Conservation (phyloP, 2,888 invertebrate genomes). For the Agriopis leucophaearia region DNA sequence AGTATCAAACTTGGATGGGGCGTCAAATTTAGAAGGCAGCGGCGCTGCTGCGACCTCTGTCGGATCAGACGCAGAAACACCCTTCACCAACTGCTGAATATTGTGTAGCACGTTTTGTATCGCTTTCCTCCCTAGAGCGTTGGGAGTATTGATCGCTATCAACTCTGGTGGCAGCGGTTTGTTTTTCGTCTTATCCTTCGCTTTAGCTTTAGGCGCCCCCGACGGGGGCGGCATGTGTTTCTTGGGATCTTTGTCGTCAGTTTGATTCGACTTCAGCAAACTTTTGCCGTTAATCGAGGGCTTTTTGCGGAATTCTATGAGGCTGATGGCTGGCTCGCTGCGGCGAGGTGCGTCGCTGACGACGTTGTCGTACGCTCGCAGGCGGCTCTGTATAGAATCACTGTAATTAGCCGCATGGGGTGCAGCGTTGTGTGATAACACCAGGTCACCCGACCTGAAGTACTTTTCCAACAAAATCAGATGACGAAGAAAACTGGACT, state of each 20-base stretch:
- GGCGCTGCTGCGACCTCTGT: constrained; percentile 78
- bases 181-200: constrained; percentile 67
- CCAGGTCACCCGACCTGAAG: constrained; percentile 92
- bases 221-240: constrained; percentile 74
- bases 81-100: constrained; percentile 82
- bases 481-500: constrained; percentile 94
- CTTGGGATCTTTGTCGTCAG: constrained; percentile 67
- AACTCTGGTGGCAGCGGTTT: constrained; percentile 85
- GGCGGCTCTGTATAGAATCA: constrained; percentile 92
- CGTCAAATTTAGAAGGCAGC: constrained; percentile 53
- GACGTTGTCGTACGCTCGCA: constrained; percentile 91
- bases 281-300: constrained; percentile 78
- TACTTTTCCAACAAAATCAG: constrained; percentile 93
- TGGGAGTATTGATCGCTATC: constrained; percentile 86
- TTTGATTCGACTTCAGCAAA: constrained; percentile 74
- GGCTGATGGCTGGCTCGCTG: constrained; percentile 67
- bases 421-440: constrained; percentile 90
- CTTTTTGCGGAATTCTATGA: constrained; percentile 80
- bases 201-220: constrained; percentile 62
- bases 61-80: constrained; percentile 78
- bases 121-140: constrained; percentile 75
- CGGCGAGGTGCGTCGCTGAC: constrained; percentile 66
- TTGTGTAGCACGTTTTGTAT: constrained; percentile 82
- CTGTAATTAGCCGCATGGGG: constrained; percentile 92
- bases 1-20: constrained; percentile 19